Evolutionary conservation across 2,888 invertebrate species (phyloP), one percentile per base, ranked within the genome.

Genomic region (Cheilosia soror): DNA sequence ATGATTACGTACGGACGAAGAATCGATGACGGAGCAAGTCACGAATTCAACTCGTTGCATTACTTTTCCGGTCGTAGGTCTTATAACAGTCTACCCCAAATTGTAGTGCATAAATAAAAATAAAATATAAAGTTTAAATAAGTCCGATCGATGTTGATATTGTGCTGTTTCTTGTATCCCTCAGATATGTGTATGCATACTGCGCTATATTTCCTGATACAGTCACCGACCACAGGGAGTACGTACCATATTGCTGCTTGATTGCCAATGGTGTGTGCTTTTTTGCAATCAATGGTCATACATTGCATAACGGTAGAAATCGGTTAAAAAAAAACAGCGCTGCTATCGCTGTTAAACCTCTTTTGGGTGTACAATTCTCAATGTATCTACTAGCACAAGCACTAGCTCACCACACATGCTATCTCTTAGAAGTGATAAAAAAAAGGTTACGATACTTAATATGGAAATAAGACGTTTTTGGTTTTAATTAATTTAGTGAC

Each of bases 291-390:
- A 44, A 27, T 57, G 80, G 51, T 66, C 44, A 51, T 57, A 62
- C 42, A 25, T 81, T 81, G 69, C 76, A 63, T 81, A 81, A 81
- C 15, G n/a, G 42, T 29, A 65, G n/a, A 15, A 31, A 49, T n/a
- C 51, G 33, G 11, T 7, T 9, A 37, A 37, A 27, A 37, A n/a
- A 31, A 4, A n/a, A n/a, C n/a, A n/a, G 37, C 5, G 55, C 31
- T 11, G 31, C 37, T 9, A 42, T 15, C 15, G 11, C 29, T 13
- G 31, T 33, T 25, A 33, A 33, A 25, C 31, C 57, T 58, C 11
- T 27, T 60, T 60, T 60, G 15, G 44, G 25, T 57, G 44, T 44
- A 33, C n/a, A 69, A 33, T 51, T 49, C 60, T 60, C 13, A 13
- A 7, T 15, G 29, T 55, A 9, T 0, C n/a, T 25, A 25, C n/a